phyloP scores from a whole-genome alignment of 2,888 invertebrate species.

The Limnephilus marmoratus region DNA sequence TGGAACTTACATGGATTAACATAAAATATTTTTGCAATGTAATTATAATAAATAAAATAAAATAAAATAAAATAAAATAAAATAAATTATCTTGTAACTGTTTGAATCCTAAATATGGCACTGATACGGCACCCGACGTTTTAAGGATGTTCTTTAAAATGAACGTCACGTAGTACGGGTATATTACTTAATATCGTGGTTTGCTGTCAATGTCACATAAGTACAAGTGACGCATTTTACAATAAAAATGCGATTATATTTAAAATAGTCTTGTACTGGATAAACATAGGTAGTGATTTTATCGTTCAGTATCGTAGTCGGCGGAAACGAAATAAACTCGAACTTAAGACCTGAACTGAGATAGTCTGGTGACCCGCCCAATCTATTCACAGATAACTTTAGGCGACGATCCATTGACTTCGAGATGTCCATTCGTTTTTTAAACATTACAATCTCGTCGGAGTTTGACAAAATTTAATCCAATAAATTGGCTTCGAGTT shows the following conservation, averaged over 20 bases:
- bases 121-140: too few relatives aligned
- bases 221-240: background rate
- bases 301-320: background rate
- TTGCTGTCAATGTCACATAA: background rate
- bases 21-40: too few relatives aligned
- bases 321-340: background rate
- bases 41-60: too few relatives aligned
- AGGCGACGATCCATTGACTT: background rate
- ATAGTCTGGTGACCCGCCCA: background rate
- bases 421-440: background rate
- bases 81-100: too few relatives aligned
- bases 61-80: too few relatives aligned
- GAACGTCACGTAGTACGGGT: too few relatives aligned
- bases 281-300: background rate
- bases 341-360: background rate
- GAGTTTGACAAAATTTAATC: background rate
- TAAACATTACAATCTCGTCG: background rate
- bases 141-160: too few relatives aligned
- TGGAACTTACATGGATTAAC: too few relatives aligned
- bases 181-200: background rate
- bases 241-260: background rate
- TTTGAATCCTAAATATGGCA: too few relatives aligned
- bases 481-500: too few relatives aligned
- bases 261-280: background rate
- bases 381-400: background rate